Percentiles rank a stretch among this genome's conserved stretches.
These are phyloP conservation scores for Xanthorhoe designata DNA, from an alignment of 2,888 invertebrate genomes.

Conservation along the genomic window DNA sequence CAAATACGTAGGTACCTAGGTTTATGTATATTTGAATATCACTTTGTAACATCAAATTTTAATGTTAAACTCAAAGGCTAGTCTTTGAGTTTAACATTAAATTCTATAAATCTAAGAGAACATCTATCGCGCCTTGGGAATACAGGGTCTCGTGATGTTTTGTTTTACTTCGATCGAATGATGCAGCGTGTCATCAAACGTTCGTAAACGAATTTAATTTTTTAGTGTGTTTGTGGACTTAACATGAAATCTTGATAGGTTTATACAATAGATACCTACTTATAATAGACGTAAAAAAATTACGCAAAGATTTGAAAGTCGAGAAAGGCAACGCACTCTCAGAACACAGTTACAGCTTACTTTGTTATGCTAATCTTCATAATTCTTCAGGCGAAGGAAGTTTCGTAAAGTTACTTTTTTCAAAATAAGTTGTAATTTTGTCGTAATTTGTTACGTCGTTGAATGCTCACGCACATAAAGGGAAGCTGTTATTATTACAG, in stretches of 20 bases:
- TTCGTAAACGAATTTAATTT: too few species aligned
- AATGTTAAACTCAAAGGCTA: too few species aligned
- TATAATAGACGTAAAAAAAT: constrained; percentile 45
- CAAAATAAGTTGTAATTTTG: constrained; percentile 80
- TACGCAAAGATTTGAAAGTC: constrained; percentile 60
- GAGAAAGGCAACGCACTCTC: constrained; percentile 73
- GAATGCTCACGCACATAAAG: constrained; percentile 62
- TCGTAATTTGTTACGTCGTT: constrained; percentile 76
- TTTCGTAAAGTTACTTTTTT: constrained; percentile 78
- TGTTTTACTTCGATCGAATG: too few species aligned
- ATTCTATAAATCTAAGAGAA: too few species aligned
- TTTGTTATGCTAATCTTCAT: constrained; percentile 85
- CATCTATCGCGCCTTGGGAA: too few species aligned
- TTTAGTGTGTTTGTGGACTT: background rate
- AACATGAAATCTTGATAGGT: constrained; percentile 22
- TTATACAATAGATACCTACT: too few species aligned
- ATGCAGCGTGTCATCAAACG: too few species aligned
- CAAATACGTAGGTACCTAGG: constrained; percentile 1
- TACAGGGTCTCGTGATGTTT: too few species aligned
- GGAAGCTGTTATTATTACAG: constrained; percentile 12
- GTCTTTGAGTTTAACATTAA: too few species aligned
- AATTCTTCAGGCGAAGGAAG: constrained; percentile 81
- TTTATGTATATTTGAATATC: background rate
- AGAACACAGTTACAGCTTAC: constrained; percentile 78
- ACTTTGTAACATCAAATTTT: too few species aligned